Evolutionary conservation across 1,140 invertebrate species (phyloP), one percentile per base, ranked within the genome.

Genomic region (Chrysomallon squamiferum): DNA sequence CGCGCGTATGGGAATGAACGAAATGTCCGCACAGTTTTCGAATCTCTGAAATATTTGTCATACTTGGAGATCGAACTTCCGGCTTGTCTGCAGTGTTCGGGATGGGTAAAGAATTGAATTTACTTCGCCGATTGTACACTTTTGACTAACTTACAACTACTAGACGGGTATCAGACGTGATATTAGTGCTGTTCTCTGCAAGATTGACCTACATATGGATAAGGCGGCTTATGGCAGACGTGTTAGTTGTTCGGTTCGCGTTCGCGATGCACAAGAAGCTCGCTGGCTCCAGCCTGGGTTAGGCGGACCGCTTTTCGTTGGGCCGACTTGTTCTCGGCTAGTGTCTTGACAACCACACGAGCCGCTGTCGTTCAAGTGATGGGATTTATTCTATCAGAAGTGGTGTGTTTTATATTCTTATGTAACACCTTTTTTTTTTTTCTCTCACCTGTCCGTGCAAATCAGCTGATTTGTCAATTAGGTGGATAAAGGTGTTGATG

Each of bases 21-120:
- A 88, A 89, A 90, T 90, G 90, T 88, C 89, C 88, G 88, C 87
- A 88, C 88, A 74, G 87, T 71, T 72, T 83, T 83, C 68, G 78
- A 80, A 91, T 91, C 88, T 88, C 89, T 90, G 87, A 88, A 90
- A 91, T 91, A 90, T 88, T 90, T 91, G 89, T 90, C 90, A 91
- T 91, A 91, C 88, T 91, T 91, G 63, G 64, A 74, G 72, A 72
- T 72, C 69, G 69, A 73, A 82, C 80, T 82, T 82, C 80, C 80
- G 80, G 78, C 69, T 72, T 54, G 50, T 27, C 2, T 25, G 22
- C 50, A 54, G 25, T 54, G 20, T 54, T 27, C 50, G 7, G n/a
- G 50, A 54, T 54, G 50, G 50, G 50, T 30, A 54, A 22, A 18
- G 29, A 3, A 54, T 54, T 54, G 22, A 30, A 54, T 27, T 54